A percentile compares a stretch with the other conserved stretches of the same genome.
phyloP scores from a whole-genome alignment of 1,140 invertebrate species.

The Leptinotarsa defecta region DNA sequence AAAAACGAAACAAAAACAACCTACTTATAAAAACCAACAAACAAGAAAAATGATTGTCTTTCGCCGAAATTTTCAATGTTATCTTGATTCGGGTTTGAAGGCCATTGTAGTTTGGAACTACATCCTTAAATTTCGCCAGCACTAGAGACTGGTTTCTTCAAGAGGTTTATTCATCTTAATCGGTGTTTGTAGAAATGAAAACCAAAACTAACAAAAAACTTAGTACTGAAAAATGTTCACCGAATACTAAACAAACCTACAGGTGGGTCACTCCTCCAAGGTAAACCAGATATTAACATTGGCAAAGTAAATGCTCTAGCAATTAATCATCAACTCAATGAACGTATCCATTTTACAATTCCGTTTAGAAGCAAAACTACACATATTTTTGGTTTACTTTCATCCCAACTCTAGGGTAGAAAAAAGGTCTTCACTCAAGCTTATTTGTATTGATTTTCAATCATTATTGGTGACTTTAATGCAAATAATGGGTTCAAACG shows the following conservation, averaged over 20 bases:
- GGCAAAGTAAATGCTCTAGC: neutral
- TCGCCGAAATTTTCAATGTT: too few species aligned
- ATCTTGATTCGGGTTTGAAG: too few species aligned
- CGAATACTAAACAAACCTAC: neutral
- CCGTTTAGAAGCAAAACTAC: neutral
- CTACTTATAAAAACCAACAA: too few species aligned
- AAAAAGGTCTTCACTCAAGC: neutral
- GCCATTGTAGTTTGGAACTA: too few species aligned
- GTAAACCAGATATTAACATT: neutral
- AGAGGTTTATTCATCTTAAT: too few species aligned
- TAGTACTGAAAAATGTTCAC: neutral
- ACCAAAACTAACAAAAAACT: neutral
- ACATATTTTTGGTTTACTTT: conserved; percentile 9
- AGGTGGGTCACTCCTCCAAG: neutral
- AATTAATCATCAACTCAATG: conserved; percentile 8
- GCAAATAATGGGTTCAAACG: conserved; percentile 1
- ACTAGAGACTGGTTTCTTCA: too few species aligned
- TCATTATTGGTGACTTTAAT: conserved; percentile 11
- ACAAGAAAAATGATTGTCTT: too few species aligned
- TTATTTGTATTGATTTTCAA: neutral
- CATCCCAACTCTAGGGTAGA: neutral
- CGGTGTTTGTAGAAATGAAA: neutral
- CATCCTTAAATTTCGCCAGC: too few species aligned
- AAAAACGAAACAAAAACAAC: neutral
- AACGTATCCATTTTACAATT: conserved; percentile 7